Base-by-base conservation (phyloP, 2,797 vertebrate genomes). In the Neosalanx taihuensis region DNA sequence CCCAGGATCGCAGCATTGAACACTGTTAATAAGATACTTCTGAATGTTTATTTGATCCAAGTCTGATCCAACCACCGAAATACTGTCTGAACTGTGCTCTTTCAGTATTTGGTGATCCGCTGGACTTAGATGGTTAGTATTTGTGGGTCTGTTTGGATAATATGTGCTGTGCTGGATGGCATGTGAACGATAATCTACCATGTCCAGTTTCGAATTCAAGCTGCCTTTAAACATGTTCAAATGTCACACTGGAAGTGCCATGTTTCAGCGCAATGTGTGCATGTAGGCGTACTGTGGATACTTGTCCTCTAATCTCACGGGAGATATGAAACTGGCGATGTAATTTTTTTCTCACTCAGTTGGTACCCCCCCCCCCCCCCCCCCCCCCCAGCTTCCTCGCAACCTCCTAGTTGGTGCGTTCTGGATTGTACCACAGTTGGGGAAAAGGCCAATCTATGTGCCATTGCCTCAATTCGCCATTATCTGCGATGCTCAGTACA, bases 401-500 rank as follows among this genome's bases (percentile, higher is more conserved):
- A 4, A 56, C 26, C 41, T 58, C 72, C 20, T 29, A 74, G 10
- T 53, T 85, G 82, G 74, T 75, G 68, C 31, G 56, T 71, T 82
- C 72, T 72, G 60, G 78, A 74, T 59, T 71, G 66, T 73, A 85
- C 73, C 78, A 83, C 53, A 33, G 72, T 56, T 59, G 62, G 69
- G 49, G 68, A 3, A 30, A 33, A 10, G 66, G 33, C 71, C 65
- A 41, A 78, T 69, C 53, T 35, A 46, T 26, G 58, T 69, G 41
- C 49, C 15, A n/a, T 33, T 31, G 17, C 31, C 57, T 51, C 67
- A 67, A 51, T 49, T 56, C 10, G 46, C 23, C 53, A 73, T 59
- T 66, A 69, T 41, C 31, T 46, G 33, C 30, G 31, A 18, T 71
- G 17, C 7, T 61, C 26, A 29, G 33, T 58, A 58, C 33, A 46